phyloP scores from a whole-genome alignment of 2,113 vertebrate genomes.

The Archilochus colubris region DNA sequence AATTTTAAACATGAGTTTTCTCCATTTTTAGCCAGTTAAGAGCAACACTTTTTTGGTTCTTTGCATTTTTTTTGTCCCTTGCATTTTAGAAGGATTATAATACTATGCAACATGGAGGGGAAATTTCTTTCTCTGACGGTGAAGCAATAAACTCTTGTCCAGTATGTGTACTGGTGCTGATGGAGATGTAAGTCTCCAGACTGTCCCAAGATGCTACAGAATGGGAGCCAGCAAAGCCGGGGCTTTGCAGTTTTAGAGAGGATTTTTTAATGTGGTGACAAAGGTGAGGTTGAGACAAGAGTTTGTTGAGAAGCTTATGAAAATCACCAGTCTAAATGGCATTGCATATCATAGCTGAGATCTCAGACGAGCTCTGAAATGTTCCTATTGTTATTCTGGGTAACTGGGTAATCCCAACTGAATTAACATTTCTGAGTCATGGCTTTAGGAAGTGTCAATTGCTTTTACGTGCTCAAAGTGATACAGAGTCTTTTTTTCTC shows the following conservation, averaged over 20 bases:
- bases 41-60: background rate
- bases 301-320: background rate
- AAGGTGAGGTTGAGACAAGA: background rate
- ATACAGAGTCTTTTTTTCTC: background rate
- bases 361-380: background rate
- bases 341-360: background rate
- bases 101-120: background rate
- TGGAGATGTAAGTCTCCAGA: background rate
- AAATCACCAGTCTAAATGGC: background rate
- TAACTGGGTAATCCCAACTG: background rate
- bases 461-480: background rate
- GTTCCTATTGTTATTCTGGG: background rate
- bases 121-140: background rate
- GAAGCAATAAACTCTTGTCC: background rate
- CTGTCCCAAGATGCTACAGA: background rate
- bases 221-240: background rate
- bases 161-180: background rate
- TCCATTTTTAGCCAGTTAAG: background rate
- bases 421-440: background rate
- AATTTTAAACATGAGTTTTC: background rate
- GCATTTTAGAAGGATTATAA: background rate
- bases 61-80: background rate
- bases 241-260: background rate
- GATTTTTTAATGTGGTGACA: background rate
- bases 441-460: background rate